Conservation (phyloP, 2,797 vertebrate species). For the Xiphorhynchus erythropygius region DNA sequence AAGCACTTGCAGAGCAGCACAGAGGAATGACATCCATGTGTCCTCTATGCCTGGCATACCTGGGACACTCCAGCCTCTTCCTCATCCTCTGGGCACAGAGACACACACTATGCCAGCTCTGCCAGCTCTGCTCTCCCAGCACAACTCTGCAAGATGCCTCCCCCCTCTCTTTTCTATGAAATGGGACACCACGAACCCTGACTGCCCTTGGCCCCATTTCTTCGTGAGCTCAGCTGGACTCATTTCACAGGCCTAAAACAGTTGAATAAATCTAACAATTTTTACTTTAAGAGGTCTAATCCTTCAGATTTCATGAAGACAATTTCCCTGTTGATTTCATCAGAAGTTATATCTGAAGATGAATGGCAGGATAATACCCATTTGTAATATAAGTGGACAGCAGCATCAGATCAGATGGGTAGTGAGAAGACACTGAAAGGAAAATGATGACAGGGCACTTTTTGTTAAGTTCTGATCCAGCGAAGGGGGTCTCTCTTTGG, state of each 20-base stretch:
- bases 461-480: background rate
- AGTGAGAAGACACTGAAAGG: background rate
- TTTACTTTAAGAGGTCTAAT: background rate
- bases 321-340: background rate
- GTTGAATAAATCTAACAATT: background rate
- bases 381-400: background rate
- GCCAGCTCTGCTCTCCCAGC: background rate
- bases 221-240: background rate
- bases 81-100: background rate
- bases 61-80: background rate
- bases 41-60: rapidly evolving
- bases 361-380: background rate
- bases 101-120: background rate
- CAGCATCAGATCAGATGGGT: background rate
- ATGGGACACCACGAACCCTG: background rate
- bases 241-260: background rate
- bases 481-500: constrained; percentile 1
- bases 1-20: background rate
- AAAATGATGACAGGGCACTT: background rate
- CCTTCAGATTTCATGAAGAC: background rate
- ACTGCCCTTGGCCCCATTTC: background rate
- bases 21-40: background rate
- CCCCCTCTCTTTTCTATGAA: background rate
- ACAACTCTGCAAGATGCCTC: background rate
- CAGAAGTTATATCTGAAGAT: background rate